Conservation (phyloP, 2,888 invertebrate species). For the Drosophila subquinaria region DNA sequence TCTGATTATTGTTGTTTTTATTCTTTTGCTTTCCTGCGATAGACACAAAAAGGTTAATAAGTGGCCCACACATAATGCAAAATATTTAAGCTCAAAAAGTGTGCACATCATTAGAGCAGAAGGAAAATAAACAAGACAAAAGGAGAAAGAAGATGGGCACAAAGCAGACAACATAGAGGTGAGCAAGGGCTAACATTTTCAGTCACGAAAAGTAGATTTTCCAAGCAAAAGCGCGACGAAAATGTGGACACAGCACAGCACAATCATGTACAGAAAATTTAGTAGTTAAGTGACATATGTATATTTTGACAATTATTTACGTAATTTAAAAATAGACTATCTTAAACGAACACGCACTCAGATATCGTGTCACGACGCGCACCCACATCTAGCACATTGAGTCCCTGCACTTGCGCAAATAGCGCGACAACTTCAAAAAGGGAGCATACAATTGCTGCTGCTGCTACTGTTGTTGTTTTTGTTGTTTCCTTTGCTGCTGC, state of each 20-base stretch:
- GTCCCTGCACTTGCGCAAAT: slow-evolving; percentile 82
- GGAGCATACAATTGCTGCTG: slow-evolving; percentile 63
- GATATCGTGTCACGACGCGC: slow-evolving; percentile 48
- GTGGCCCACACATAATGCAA: slow-evolving; percentile 55
- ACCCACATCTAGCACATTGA: slow-evolving; percentile 36
- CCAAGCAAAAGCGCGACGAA: neutral
- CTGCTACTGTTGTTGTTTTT: slow-evolving; percentile 28
- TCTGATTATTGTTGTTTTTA: slow-evolving; percentile 13
- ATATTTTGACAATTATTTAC: neutral
- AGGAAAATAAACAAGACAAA: slow-evolving; percentile 9
- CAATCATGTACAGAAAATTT: neutral
- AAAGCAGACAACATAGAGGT: slow-evolving; percentile 39
- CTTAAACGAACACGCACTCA: neutral
- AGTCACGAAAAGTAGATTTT: slow-evolving; percentile 4
- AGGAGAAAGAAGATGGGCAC: slow-evolving; percentile 3
- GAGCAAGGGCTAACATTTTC: slow-evolving; percentile 13
- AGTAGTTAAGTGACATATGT: neutral
- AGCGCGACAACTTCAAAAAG: slow-evolving; percentile 79
- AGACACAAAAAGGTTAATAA: slow-evolving; percentile 39
- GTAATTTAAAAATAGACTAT: neutral
- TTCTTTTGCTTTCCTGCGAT: slow-evolving; percentile 13
- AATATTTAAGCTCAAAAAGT: slow-evolving; percentile 32
- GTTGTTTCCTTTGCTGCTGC: slow-evolving; percentile 33
- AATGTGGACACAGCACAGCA: neutral
- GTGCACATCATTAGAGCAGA: slow-evolving; percentile 34